phyloP scores from a whole-genome alignment of 1,140 invertebrate species.

The Adoxophyes honmai region DNA sequence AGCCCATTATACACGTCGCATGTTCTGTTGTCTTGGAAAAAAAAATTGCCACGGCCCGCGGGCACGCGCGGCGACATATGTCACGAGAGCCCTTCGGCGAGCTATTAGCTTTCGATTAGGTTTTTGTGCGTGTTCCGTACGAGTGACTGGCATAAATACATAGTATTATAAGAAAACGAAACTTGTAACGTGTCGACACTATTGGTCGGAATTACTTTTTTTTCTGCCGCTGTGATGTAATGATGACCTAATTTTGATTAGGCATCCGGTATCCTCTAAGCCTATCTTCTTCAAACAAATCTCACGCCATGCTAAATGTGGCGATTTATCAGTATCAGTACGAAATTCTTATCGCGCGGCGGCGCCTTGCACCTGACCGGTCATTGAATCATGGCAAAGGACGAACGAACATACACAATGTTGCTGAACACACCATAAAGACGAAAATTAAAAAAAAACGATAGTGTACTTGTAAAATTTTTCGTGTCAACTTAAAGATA shows the following conservation, averaged over 20 bases:
- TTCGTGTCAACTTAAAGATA: too few relatives aligned
- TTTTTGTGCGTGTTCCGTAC: slow-evolving; percentile 17
- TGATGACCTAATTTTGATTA: slow-evolving; percentile 9
- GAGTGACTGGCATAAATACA: background rate
- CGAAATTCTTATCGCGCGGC: background rate
- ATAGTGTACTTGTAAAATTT: too few relatives aligned
- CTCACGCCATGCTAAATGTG: slow-evolving; percentile 2
- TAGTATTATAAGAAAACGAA: too few relatives aligned
- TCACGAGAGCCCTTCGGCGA: slow-evolving; percentile 25
- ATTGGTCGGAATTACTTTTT: too few relatives aligned
- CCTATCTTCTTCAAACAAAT: slow-evolving; percentile 2
- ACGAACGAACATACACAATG: too few relatives aligned
- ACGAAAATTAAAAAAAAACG: too few relatives aligned
- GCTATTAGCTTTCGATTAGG: slow-evolving; percentile 24
- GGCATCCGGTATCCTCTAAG: background rate
- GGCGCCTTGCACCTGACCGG: background rate
- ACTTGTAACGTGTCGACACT: too few relatives aligned
- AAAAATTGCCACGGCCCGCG: slow-evolving; percentile 27
- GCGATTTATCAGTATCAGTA: background rate
- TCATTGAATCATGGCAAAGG: too few relatives aligned
- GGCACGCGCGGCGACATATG: slow-evolving; percentile 50
- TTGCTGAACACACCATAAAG: too few relatives aligned
- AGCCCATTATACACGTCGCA: background rate
- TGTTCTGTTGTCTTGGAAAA: slow-evolving; percentile 14
- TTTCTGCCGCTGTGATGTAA: too few relatives aligned